Conservation (phyloP, 2,797 vertebrate genomes). For the Thalassophryne amazonica region DNA sequence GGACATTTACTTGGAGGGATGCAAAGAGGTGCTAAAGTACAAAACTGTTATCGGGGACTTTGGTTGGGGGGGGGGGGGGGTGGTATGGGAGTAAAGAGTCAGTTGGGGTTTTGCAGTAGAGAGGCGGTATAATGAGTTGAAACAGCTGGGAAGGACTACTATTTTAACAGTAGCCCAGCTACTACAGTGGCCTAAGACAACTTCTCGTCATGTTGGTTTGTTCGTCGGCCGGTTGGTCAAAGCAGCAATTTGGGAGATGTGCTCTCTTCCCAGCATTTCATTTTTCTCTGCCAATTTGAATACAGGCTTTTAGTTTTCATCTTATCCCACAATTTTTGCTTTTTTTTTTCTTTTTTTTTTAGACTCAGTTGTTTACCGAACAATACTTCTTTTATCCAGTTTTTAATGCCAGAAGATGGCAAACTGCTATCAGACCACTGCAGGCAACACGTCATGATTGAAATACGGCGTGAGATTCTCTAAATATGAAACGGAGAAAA, state of each 20-base stretch:
- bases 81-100: conserved; percentile 24
- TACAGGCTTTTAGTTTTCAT: conserved; percentile 64
- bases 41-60: conserved; percentile 57
- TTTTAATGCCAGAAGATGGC: conserved; percentile 70
- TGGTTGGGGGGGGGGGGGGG: conserved; percentile 49
- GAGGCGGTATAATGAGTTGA: conserved; percentile 35
- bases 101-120: conserved; percentile 30
- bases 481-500: conserved; percentile 28
- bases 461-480: conserved; percentile 42
- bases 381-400: conserved; percentile 81
- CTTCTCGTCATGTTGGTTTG: conserved; percentile 39
- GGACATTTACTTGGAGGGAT: conserved; percentile 69
- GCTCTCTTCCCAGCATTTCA: conserved; percentile 59
- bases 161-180: conserved; percentile 45
- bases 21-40: conserved; percentile 68
- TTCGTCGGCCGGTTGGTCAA: conserved; percentile 37
- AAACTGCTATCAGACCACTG: conserved; percentile 55
- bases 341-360: conserved; percentile 28
- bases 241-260: conserved; percentile 22
- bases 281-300: conserved; percentile 48
- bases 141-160: conserved; percentile 61
- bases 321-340: conserved; percentile 38
- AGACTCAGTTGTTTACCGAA: conserved; percentile 79
- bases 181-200: conserved; percentile 56
- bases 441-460: conserved; percentile 54